These are phyloP conservation scores for Vultur gryphus DNA, from an alignment of 2,797 vertebrate genomes.

Conservation along the genomic window DNA sequence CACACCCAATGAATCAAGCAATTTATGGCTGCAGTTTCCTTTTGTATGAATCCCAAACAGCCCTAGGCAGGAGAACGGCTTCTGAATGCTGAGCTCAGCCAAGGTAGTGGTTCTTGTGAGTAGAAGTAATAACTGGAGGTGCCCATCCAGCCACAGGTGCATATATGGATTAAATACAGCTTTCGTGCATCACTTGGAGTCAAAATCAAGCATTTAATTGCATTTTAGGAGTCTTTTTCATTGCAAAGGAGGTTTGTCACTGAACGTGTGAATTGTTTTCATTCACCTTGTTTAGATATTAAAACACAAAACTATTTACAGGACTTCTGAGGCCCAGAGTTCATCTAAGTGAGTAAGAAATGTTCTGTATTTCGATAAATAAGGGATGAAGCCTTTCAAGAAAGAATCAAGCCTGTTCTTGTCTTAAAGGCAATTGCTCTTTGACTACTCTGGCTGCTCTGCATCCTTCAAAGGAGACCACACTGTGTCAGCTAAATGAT, in stretches of 20 bases:
- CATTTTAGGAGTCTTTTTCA: not conserved
- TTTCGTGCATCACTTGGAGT: not conserved
- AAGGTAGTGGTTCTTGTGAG: not conserved
- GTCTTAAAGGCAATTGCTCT: slow-evolving; percentile 1
- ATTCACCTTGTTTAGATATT: not conserved
- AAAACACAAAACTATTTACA: not conserved
- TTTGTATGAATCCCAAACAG: not conserved
- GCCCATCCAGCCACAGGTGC: not conserved
- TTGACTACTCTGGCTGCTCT: not conserved
- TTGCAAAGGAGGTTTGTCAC: not conserved
- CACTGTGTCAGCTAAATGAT: not conserved
- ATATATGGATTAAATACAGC: not conserved
- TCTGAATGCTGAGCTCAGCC: not conserved
- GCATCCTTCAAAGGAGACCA: slow-evolving; percentile 7
- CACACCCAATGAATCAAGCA: not conserved
- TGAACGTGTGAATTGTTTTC: not conserved
- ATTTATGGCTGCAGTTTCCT: not conserved
- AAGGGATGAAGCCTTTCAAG: not conserved
- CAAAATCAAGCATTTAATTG: not conserved
- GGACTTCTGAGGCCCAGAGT: not conserved
- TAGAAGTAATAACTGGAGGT: not conserved
- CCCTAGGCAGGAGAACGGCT: not conserved
- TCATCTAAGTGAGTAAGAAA: not conserved
- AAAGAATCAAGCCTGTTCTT: not conserved
- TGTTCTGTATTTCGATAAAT: not conserved